These are phyloP conservation scores for Fragum sueziense DNA, from an alignment of 2,888 invertebrate species.

Conservation along the genomic window DNA sequence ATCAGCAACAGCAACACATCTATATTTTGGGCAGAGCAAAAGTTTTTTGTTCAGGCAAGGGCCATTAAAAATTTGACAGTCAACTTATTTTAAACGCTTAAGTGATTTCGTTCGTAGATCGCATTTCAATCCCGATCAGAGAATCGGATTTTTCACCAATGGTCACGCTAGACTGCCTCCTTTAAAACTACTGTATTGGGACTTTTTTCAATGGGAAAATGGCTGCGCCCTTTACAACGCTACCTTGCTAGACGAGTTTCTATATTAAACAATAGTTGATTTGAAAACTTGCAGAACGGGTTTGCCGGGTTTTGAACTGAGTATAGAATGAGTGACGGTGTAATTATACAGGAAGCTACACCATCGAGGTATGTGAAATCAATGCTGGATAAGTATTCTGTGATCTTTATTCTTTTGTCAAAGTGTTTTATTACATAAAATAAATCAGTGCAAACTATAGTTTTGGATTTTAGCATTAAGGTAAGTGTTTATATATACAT, in stretches of 20 bases:
- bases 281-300: conserved; percentile 61
- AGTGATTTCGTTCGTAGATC: conserved; percentile 15
- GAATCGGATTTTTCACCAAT: conserved; percentile 13
- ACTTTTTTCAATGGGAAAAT: conserved; percentile 10
- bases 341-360: conserved; percentile 24
- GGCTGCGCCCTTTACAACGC: background rate
- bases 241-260: conserved; percentile 10
- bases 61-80: background rate
- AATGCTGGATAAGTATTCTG: background rate
- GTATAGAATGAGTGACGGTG: conserved; percentile 60
- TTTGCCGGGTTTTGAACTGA: conserved; percentile 60
- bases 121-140: conserved; percentile 20
- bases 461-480: background rate
- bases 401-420: background rate
- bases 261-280: conserved; percentile 41
- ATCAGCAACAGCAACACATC: no score
- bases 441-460: conserved; percentile 8
- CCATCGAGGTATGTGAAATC: conserved; percentile 31
- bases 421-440: conserved; percentile 9
- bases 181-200: conserved; percentile 19
- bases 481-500: background rate
- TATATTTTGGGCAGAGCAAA: no score
- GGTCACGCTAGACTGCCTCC: conserved; percentile 13
- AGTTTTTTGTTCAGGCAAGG: background rate
- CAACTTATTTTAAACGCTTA: conserved; percentile 22